phyloP scores from a whole-genome alignment of 2,113 vertebrate genomes.

The Agapornis roseicollis region DNA sequence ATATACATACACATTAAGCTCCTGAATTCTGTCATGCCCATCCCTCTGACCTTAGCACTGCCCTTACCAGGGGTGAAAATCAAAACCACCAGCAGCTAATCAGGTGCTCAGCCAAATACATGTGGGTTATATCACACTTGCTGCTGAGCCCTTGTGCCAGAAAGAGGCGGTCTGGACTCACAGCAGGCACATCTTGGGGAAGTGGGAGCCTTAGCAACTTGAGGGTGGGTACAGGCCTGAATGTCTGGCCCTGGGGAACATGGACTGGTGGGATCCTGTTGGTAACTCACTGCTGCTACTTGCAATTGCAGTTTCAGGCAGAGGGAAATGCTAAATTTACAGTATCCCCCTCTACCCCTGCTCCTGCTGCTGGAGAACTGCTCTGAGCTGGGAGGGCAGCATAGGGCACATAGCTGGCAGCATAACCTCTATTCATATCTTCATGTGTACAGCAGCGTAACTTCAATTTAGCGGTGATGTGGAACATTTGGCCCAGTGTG shows the following conservation, averaged over 20 bases:
- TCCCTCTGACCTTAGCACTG: not conserved
- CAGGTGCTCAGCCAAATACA: not conserved
- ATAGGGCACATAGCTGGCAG: fast-evolving
- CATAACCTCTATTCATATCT: not conserved
- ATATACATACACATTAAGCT: not conserved
- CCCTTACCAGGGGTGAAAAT: not conserved
- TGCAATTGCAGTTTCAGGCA: not conserved
- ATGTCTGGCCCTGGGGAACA: not conserved
- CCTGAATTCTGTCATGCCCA: not conserved
- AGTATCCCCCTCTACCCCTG: not conserved
- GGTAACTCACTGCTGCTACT: not conserved
- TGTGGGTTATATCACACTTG: not conserved
- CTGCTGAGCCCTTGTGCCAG: not conserved
- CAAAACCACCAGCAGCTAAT: not conserved
- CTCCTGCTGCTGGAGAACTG: not conserved
- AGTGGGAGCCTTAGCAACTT: not conserved
- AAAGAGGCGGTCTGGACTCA: fast-evolving
- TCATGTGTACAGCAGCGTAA: not conserved
- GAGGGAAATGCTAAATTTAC: not conserved
- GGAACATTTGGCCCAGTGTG: not conserved
- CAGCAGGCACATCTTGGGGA: fast-evolving
- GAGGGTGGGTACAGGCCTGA: not conserved
- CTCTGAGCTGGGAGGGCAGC: not conserved
- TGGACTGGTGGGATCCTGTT: not conserved
- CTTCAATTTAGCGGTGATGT: not conserved